phyloP scores from a whole-genome alignment of 1,140 invertebrate species.

The Cherax quadricarinatus region DNA sequence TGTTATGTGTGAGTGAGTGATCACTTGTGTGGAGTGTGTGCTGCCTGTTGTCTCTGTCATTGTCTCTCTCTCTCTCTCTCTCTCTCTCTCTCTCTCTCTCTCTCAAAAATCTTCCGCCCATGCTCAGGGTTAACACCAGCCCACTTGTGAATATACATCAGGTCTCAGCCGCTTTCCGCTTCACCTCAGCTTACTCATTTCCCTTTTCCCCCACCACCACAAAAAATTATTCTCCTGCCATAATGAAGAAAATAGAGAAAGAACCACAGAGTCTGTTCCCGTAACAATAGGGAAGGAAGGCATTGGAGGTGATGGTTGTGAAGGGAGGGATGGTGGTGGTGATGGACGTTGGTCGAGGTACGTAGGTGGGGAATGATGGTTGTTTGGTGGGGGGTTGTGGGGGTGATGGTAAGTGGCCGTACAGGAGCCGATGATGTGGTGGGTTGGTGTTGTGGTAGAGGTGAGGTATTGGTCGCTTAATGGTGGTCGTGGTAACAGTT shows the following conservation, averaged over 20 bases:
- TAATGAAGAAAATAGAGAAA: conserved; percentile 42
- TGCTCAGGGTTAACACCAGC: neutral
- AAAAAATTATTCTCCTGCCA: conserved; percentile 25
- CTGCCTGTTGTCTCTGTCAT: neutral
- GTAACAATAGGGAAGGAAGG: neutral
- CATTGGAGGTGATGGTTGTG: too few species aligned
- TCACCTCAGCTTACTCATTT: neutral
- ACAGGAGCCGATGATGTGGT: too few species aligned
- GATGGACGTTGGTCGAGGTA: too few species aligned
- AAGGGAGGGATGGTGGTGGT: too few species aligned
- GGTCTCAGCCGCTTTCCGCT: conserved; percentile 13
- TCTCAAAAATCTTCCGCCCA: neutral
- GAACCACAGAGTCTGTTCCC: conserved; percentile 40
- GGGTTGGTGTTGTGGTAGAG: too few species aligned
- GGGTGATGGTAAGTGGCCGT: too few species aligned
- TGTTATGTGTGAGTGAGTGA: too few species aligned
- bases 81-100: neutral
- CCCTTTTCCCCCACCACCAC: neutral
- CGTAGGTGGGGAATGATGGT: too few species aligned
- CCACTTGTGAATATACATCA: neutral
- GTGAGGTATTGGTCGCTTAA: too few species aligned
- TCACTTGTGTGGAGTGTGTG: neutral
- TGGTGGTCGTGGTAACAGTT: too few species aligned
- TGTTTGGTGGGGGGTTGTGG: too few species aligned
- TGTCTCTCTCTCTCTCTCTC: neutral